Evolutionary conservation across 2,888 invertebrate species (phyloP).

Genomic region (Spatulosminthurus flaviceps): DNA sequence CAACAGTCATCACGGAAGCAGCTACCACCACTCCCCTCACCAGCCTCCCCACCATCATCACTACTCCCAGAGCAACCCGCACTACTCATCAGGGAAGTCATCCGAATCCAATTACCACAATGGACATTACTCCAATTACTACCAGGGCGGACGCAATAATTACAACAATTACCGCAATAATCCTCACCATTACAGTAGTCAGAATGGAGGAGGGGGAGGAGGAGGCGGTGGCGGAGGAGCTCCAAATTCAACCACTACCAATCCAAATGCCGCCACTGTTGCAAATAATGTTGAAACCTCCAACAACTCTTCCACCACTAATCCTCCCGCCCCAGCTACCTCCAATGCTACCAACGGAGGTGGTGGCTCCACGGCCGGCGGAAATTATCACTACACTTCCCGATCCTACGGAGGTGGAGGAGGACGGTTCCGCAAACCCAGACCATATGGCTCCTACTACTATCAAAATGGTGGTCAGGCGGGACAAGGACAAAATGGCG

Average conservation of each 20-base stretch:
- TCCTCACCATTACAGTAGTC: conserved; percentile 52
- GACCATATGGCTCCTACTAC: conserved; percentile 60
- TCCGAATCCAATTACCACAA: conserved; percentile 47
- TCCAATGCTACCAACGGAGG: not conserved
- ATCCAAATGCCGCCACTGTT: not conserved
- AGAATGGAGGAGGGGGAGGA: conserved; percentile 43
- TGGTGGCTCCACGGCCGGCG: not conserved
- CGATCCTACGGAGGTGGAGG: conserved; percentile 34
- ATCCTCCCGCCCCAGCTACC: not conserved
- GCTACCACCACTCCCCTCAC: conserved; percentile 45
- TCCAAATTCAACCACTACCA: conserved; percentile 8
- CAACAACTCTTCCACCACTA: not conserved
- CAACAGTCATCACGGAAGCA: conserved; percentile 29
- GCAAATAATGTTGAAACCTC: not conserved
- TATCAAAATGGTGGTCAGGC: conserved; percentile 53
- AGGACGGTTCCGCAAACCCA: conserved; percentile 60
- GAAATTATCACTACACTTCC: conserved; percentile 44
- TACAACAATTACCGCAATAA: conserved; percentile 61
- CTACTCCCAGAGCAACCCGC: conserved; percentile 35
- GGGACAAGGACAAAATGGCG: conserved; percentile 49
- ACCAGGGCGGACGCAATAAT: conserved; percentile 52
- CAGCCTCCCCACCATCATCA: conserved; percentile 7
- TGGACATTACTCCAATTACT: conserved; percentile 55
- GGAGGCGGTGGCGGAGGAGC: conserved; percentile 43
- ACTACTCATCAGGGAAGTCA: conserved; percentile 15